A percentile compares a stretch with the other conserved stretches of the same genome.
Conservation (phyloP, 2,888 invertebrate species). For the Stratiomys singularior region DNA sequence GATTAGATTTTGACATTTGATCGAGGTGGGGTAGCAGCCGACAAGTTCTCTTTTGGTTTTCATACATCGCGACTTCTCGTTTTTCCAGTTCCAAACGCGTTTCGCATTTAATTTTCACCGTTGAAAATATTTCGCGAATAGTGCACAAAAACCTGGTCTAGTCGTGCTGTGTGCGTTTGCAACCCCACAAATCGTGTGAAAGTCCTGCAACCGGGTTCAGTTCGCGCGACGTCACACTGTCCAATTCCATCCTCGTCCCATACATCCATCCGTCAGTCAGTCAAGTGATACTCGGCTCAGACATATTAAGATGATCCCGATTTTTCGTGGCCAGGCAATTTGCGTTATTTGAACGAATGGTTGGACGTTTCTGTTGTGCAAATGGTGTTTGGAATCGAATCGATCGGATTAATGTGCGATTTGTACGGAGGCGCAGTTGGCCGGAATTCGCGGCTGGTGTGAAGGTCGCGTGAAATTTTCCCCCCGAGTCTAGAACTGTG, state of each 20-base stretch:
- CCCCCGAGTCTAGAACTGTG: no score
- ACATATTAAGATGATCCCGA: not conserved
- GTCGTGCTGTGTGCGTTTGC: not conserved
- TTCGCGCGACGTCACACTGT: conserved; percentile 16
- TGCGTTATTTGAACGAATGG: not conserved
- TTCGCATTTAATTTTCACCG: conserved; percentile 26
- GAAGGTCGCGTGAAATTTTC: conserved; percentile 7
- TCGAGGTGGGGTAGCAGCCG: conserved; percentile 43
- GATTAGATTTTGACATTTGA: conserved; percentile 39
- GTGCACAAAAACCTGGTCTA: not conserved
- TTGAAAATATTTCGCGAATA: conserved; percentile 12
- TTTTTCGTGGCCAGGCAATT: conserved; percentile 14
- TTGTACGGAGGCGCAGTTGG: not conserved
- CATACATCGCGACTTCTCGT: conserved; percentile 24
- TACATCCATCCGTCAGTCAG: not conserved
- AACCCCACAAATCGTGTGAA: not conserved
- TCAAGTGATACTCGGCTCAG: not conserved
- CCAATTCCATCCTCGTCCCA: not conserved
- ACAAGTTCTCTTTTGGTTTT: conserved; percentile 11
- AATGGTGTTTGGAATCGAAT: not conserved
- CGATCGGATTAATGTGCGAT: not conserved
- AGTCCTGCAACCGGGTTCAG: conserved; percentile 8
- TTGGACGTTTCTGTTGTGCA: not conserved
- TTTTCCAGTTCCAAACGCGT: conserved; percentile 32
- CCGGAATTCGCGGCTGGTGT: not conserved